Conservation (phyloP, 2,797 vertebrate species). For the Acanthurus tractus region DNA sequence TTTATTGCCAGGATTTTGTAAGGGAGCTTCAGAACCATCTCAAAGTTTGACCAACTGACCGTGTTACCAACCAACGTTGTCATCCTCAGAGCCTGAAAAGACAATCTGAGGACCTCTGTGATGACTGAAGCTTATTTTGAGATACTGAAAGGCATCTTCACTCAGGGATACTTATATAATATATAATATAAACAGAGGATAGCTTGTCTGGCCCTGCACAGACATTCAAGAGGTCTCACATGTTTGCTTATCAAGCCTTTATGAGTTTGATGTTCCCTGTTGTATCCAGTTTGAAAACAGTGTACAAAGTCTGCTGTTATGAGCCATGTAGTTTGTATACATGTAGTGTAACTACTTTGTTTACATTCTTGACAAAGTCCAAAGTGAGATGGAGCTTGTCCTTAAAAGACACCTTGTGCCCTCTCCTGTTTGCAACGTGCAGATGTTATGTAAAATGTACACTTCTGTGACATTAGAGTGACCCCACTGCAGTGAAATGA, state of each 20-base stretch:
- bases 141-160: neutral
- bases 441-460: constrained; percentile 26
- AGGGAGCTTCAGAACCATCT: neutral
- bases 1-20: neutral
- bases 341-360: constrained; percentile 38
- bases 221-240: neutral
- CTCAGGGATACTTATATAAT: neutral
- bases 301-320: constrained; percentile 18
- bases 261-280: neutral
- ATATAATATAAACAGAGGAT: neutral
- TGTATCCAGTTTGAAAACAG: neutral
- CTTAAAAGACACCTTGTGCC: constrained; percentile 33
- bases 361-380: constrained; percentile 68
- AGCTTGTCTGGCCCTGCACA: constrained; percentile 10
- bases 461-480: constrained; percentile 5
- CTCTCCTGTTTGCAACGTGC: constrained; percentile 42
- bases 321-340: constrained; percentile 27
- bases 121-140: constrained; percentile 29
- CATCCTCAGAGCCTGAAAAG: neutral
- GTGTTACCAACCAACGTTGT: neutral
- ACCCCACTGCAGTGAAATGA: neutral
- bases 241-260: neutral
- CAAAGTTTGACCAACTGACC: neutral
- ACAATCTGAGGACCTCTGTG: neutral
- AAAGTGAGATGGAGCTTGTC: constrained; percentile 34